Percentiles rank a stretch among this genome's conserved stretches.
phyloP scores from a whole-genome alignment of 2,113 vertebrate species.

The Lasiurus borealis region DNA sequence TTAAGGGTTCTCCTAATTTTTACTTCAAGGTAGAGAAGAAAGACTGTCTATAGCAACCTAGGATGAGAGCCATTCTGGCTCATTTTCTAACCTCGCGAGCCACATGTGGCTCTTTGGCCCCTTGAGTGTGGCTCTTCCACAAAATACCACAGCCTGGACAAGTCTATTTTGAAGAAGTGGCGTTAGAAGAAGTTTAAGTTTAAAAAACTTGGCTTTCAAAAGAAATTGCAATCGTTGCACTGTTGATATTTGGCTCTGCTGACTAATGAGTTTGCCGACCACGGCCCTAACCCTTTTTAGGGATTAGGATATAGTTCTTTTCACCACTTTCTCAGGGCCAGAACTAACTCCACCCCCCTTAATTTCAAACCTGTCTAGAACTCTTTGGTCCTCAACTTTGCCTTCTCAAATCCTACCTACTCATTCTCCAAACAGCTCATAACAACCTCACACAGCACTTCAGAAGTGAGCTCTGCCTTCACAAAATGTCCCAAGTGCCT shows the following conservation, averaged over 20 bases:
- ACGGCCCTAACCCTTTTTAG: not conserved
- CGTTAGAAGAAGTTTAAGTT: too few species aligned
- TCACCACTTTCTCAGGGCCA: not conserved
- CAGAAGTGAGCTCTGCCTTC: not conserved
- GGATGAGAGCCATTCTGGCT: not conserved
- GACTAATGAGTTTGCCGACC: too few species aligned
- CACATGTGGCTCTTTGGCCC: too few species aligned
- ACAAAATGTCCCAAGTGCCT: not conserved
- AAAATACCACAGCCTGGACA: too few species aligned
- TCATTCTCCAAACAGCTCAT: not conserved
- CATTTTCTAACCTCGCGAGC: too few species aligned
- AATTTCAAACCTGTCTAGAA: not conserved
- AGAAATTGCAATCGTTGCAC: too few species aligned
- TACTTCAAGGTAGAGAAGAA: slow-evolving; percentile 18
- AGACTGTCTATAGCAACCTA: not conserved
- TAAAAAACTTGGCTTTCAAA: too few species aligned
- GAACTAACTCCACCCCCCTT: not conserved
- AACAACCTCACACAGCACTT: not conserved
- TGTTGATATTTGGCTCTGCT: too few species aligned
- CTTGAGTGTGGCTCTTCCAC: too few species aligned
- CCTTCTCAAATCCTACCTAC: not conserved
- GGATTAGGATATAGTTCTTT: not conserved
- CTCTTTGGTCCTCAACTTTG: not conserved
- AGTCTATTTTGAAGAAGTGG: too few species aligned
- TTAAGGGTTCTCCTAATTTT: slow-evolving; percentile 47